Base-by-base conservation (phyloP, 1,140 invertebrate species). In the Oncopeltus fasciatus region DNA sequence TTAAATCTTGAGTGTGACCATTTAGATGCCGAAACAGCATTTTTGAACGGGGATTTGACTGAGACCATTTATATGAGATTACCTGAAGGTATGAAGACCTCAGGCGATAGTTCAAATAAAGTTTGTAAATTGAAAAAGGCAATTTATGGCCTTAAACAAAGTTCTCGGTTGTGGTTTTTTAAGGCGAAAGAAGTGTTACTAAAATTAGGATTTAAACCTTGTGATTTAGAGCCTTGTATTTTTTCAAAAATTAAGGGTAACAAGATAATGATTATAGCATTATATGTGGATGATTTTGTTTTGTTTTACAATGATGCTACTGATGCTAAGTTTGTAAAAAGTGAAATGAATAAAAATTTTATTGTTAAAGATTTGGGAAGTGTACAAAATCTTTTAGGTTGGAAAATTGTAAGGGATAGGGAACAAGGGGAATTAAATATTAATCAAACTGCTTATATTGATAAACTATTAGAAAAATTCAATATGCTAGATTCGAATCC, bases 91-190 rank as follows among this genome's bases (percentile, higher is more conserved):
- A n/a, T n/a, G n/a, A 71, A 68, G 57, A 62, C 68, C 8, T 64
- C 68, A 60, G 43, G 61, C n/a, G 51, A 49, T 46, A 2, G 63
- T 26, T 43, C 64, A 57, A 43, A 56, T 33, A 51, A 65, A 56
- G 69, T 71, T 18, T 74, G 69, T 49, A 64, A 51, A 57, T 60
- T 78, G 14, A 67, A 70, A 1, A 70, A 71, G 67, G 70, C 68
- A 31, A 20, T 77, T 1, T 77, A 78, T 65, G 76, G 72, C 1
- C 64, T 78, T 1, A 76, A 76, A 66, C 74, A 78, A 69, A 66
- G 74, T 21, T 65, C 73, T 16, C 62, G 68, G 44, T 67, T 62
- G 16, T 78, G 75, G 76, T 71, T 75, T 60, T 56, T n/a, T n/a
- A n/a, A 69, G 18, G 68, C 51, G 27, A 64, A 70, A 11, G 65